Evolutionary conservation across 2,888 invertebrate genomes (phyloP), one percentile per base, ranked within the genome.

Genomic region (Lasioglossum malachurum): DNA sequence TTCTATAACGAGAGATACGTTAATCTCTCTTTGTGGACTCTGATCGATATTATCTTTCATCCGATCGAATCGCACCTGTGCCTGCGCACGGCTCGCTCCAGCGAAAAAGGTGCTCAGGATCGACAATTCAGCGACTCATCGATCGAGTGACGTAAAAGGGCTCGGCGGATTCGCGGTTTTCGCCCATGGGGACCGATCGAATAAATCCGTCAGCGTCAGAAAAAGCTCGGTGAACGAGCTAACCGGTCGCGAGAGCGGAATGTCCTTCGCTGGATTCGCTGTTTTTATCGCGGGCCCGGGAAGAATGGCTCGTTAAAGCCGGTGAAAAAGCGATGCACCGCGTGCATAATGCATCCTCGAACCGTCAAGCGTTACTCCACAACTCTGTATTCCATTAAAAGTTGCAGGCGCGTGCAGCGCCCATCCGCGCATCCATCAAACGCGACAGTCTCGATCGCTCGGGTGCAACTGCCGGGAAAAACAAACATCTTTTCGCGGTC

Each of bases 251-350:
- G 44, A 27, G 38, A 38, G 46, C 41, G 79, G 81, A 88, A 88
- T 84, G 78, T 84, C 77, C 78, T 74, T 75, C 78, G 75, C 38
- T 64, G 60, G 53, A 53, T 53, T 53, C 53, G 53, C 53, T 53
- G 53, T 84, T 88, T 82, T 90, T 88, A 69, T 60, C 78, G n/a
- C 31, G 19, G 60, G 27, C 69, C 80, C 71, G 86, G 80, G 75
- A 83, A 87, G 83, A 87, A 78, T 76, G 77, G 80, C 67, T 83
- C 86, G 80, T 86, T 83, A 77, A 86, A 78, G 67, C 44, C 69
- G 67, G 44, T 67, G 78, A 78, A 89, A 89, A 83, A 87, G 75
- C 71, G 23, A 23, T 57, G 75, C 78, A 19, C 38, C 67, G 64
- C 38, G 78, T 81, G 71, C 80, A 87, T 75, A 83, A 86, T 88